These are phyloP conservation scores for Cantharis flavilabris DNA, from an alignment of 2,888 invertebrate genomes.

Conservation along the genomic window DNA sequence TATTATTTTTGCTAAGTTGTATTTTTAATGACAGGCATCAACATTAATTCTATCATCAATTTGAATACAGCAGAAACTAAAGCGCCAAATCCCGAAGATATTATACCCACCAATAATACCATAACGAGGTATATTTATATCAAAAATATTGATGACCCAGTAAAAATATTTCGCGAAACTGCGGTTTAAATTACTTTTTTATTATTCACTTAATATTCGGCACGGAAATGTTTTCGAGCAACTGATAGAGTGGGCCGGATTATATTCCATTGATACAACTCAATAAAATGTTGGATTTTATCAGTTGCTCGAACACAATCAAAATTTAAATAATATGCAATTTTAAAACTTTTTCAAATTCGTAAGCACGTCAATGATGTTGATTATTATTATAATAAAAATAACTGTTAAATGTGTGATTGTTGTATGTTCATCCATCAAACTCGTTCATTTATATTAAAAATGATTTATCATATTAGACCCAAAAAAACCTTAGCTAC, in stretches of 20 bases:
- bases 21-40: conserved; percentile 41
- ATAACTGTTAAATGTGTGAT: not conserved
- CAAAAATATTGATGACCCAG: conserved; percentile 52
- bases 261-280: not conserved
- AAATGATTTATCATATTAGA: not conserved
- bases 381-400: not conserved
- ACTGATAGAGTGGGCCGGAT: not conserved
- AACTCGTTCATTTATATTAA: not conserved
- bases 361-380: not conserved
- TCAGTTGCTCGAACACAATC: not conserved
- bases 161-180: conserved; percentile 55
- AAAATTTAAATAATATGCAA: not conserved
- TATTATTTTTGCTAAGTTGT: conserved; percentile 15
- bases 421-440: not conserved
- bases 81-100: conserved; percentile 46
- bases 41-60: conserved; percentile 39
- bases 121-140: conserved; percentile 53
- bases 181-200: conserved; percentile 48
- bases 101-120: conserved; percentile 38
- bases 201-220: not conserved
- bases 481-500: not conserved
- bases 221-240: not conserved
- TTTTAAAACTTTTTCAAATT: not conserved
- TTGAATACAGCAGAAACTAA: conserved; percentile 43
- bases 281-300: not conserved